Evolutionary conservation across 2,888 invertebrate species (phyloP), one percentile per base, ranked within the genome.

Genomic region (Ellobium chinense): DNA sequence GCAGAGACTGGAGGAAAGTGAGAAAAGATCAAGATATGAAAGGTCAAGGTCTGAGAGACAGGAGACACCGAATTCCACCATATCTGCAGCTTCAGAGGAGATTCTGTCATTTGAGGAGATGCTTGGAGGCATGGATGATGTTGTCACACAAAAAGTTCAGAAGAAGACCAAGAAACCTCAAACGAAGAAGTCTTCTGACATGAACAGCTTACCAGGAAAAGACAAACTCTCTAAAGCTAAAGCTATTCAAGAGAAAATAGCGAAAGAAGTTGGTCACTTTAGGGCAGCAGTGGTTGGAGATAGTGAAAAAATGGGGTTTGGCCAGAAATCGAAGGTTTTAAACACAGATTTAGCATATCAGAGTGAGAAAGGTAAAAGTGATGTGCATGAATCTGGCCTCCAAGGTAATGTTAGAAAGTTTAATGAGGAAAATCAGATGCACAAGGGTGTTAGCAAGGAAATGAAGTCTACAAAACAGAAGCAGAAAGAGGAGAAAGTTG

Each of bases 1-100:
- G 65, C 63, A 65, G 31, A 80, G 80, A 39, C 36, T 77, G 54
- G 66, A 39, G 70, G 62, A 66, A 18, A 37, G 27, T 60, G 63
- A 73, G 37, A 58, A 29, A 39, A 78, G 36, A 37, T 37, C 66
- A 69, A 24, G n/a, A 27, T 18, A 34, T 31, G 60, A 65, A 9
- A 65, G 37, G 39, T 4, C 39, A 18, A 69, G 39, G 34, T 4
- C 5, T 1, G 36, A 29, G 12, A 39, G 21, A 21, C 18, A 14
- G 31, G 29, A 31, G 31, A 65, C 12, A 65, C 60, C 9, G 21
- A 24, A 27, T 27, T 24, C n/a, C n/a, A n/a, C n/a, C n/a, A 14
- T 27, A 18, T n/a, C 2, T 60, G 58, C 31, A 18, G 46, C n/a
- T 65, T 9, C n/a, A 14, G 66, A 24, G 18, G 31, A 68, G 31